Evolutionary conservation across 2,888 invertebrate genomes (phyloP).

Genomic region (Caenorhabditis sulstoni): DNA sequence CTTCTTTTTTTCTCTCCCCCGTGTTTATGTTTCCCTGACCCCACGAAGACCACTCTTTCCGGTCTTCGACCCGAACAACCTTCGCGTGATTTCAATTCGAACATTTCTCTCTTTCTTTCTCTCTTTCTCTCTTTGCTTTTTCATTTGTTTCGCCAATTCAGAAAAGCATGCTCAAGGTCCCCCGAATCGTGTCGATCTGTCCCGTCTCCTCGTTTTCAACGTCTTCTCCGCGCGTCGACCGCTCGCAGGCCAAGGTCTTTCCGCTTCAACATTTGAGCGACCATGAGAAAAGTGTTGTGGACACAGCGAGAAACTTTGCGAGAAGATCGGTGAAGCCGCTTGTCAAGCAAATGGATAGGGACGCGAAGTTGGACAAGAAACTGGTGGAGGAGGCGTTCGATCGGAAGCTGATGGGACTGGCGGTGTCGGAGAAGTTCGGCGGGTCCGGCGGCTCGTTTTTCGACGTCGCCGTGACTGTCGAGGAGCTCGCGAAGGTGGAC

Average conservation of each 20-base stretch:
- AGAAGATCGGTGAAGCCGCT: slow-evolving; percentile 90
- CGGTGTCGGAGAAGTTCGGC: slow-evolving; percentile 88
- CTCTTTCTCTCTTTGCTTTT: background rate
- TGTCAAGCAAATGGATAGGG: slow-evolving; percentile 93
- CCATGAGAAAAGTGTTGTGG: slow-evolving; percentile 32
- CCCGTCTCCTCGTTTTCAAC: slow-evolving; percentile 6
- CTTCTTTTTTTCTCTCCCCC: too few relatives aligned
- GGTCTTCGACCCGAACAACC: background rate
- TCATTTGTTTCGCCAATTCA: background rate
- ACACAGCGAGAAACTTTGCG: slow-evolving; percentile 88
- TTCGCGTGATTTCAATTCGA: slow-evolving; percentile 8
- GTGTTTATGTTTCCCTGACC: too few relatives aligned
- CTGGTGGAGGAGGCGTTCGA: slow-evolving; percentile 87
- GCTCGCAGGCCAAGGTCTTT: background rate
- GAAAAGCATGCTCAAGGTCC: slow-evolving; percentile 11
- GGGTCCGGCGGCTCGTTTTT: slow-evolving; percentile 92
- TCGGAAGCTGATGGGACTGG: slow-evolving; percentile 90
- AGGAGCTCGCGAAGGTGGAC: slow-evolving; percentile 93
- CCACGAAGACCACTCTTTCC: background rate
- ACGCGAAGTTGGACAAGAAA: slow-evolving; percentile 88
- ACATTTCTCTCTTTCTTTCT: background rate
- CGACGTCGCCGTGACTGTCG: slow-evolving; percentile 91
- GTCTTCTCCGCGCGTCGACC: background rate
- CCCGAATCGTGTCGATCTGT: background rate
- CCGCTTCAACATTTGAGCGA: slow-evolving; percentile 39